A percentile compares a stretch with the other conserved stretches of the same genome.
These are phyloP conservation scores for Temnothorax ravouxi DNA, from an alignment of 2,888 invertebrate species.

Conservation along the genomic window DNA sequence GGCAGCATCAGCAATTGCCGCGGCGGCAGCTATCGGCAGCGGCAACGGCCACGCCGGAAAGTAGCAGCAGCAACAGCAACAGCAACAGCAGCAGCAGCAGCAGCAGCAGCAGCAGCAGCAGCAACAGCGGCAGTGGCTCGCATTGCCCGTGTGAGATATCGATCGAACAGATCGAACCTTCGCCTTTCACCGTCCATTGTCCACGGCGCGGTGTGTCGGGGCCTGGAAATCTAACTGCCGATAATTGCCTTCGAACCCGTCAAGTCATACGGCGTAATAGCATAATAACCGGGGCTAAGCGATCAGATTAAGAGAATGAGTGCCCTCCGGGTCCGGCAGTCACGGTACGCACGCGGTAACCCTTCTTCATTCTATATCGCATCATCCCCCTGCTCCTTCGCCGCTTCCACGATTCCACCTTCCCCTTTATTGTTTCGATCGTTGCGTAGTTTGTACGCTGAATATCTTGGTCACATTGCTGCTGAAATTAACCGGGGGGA, in stretches of 20 bases:
- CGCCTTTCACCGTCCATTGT: slow-evolving; percentile 84
- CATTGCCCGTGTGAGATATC: slow-evolving; percentile 77
- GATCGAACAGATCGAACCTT: slow-evolving; percentile 80
- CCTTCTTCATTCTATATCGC: slow-evolving; percentile 54
- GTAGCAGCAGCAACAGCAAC: slow-evolving; percentile 56
- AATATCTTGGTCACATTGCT: slow-evolving; percentile 19
- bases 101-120: slow-evolving; percentile 66
- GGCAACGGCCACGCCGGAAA: slow-evolving; percentile 61
- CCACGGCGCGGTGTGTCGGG: slow-evolving; percentile 71
- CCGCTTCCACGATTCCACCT: neutral
- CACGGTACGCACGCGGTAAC: slow-evolving; percentile 57
- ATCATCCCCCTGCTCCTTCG: slow-evolving; percentile 5
- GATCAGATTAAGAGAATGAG: slow-evolving; percentile 80
- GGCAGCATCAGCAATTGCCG: slow-evolving; percentile 66
- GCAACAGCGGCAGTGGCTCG: slow-evolving; percentile 71
- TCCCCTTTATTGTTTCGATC: slow-evolving; percentile 15
- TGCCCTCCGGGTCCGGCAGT: slow-evolving; percentile 63
- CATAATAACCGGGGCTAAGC: slow-evolving; percentile 80
- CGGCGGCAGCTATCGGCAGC: slow-evolving; percentile 46
- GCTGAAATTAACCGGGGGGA: slow-evolving; percentile 23
- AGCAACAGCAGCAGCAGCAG: slow-evolving; percentile 51
- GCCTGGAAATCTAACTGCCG: slow-evolving; percentile 81
- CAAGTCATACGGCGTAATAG: slow-evolving; percentile 81
- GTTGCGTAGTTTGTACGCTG: slow-evolving; percentile 19
- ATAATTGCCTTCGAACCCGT: slow-evolving; percentile 83